These are phyloP conservation scores for Corythornis madagascariensis DNA, from an alignment of 2,113 vertebrate species.

Conservation along the genomic window DNA sequence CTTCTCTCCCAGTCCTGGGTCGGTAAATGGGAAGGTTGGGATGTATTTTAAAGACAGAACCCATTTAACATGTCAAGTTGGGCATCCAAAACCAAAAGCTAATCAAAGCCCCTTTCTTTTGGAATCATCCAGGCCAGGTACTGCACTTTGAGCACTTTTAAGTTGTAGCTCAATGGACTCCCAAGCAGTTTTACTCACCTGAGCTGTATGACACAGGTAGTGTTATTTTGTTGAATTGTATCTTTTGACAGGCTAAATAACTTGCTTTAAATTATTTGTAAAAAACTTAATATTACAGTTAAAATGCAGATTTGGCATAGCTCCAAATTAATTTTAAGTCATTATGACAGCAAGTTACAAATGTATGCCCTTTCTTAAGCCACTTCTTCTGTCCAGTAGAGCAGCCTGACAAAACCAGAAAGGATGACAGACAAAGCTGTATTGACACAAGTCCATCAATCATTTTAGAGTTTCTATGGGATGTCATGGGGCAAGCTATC, in stretches of 20 bases:
- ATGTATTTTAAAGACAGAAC: not conserved
- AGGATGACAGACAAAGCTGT: not conserved
- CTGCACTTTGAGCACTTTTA: not conserved
- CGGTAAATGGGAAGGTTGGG: not conserved
- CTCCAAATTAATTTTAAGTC: not conserved
- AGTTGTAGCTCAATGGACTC: not conserved
- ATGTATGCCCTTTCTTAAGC: not conserved
- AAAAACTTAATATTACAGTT: not conserved
- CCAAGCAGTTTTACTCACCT: not conserved
- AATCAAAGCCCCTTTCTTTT: not conserved
- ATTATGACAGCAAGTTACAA: not conserved
- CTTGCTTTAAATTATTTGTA: not conserved
- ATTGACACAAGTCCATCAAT: not conserved
- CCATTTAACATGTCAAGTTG: not conserved
- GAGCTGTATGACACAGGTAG: not conserved
- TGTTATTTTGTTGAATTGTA: not conserved
- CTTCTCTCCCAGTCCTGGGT: not conserved
- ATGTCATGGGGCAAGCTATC: not conserved
- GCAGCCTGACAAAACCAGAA: not conserved
- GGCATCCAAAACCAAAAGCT: not conserved
- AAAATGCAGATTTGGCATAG: not conserved
- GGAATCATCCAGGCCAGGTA: not conserved
- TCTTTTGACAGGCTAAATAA: not conserved
- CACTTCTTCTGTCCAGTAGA: not conserved
- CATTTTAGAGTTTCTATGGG: not conserved